These are phyloP conservation scores for Ammospiza caudacuta DNA, from an alignment of 2,113 vertebrate species.

Conservation along the genomic window DNA sequence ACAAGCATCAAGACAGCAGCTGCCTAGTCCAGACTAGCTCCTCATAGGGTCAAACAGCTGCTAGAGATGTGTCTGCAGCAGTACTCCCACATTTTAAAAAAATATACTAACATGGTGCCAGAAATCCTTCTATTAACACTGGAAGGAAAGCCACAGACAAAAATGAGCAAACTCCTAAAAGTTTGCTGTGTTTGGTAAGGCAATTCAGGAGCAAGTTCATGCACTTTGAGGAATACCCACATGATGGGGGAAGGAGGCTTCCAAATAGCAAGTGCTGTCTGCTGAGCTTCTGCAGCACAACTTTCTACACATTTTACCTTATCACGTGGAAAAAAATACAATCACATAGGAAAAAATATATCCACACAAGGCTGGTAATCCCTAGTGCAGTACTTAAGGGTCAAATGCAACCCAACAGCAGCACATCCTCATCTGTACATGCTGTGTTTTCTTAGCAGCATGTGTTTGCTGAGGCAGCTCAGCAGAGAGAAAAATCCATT, in stretches of 20 bases:
- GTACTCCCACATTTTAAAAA: background rate
- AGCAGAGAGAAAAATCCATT: background rate
- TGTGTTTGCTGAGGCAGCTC: background rate
- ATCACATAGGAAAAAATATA: background rate
- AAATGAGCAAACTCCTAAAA: background rate
- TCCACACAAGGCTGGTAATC: background rate
- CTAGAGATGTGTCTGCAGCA: background rate
- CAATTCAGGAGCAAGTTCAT: background rate
- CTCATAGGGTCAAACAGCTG: rapidly evolving
- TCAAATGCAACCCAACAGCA: background rate
- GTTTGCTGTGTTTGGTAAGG: background rate
- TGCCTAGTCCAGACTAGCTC: background rate
- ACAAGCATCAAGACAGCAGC: background rate
- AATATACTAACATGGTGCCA: background rate
- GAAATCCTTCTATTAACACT: background rate
- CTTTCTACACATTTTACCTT: background rate
- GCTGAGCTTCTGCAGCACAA: background rate
- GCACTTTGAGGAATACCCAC: background rate
- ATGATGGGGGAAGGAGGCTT: background rate
- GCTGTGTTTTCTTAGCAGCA: background rate
- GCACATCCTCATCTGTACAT: background rate
- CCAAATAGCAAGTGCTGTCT: background rate
- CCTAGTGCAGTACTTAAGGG: background rate
- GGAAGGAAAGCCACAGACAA: background rate
- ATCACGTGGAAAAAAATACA: background rate